Base-by-base conservation (phyloP, 2,113 vertebrate species). In the Boulengeromyrus knoepffleri region DNA sequence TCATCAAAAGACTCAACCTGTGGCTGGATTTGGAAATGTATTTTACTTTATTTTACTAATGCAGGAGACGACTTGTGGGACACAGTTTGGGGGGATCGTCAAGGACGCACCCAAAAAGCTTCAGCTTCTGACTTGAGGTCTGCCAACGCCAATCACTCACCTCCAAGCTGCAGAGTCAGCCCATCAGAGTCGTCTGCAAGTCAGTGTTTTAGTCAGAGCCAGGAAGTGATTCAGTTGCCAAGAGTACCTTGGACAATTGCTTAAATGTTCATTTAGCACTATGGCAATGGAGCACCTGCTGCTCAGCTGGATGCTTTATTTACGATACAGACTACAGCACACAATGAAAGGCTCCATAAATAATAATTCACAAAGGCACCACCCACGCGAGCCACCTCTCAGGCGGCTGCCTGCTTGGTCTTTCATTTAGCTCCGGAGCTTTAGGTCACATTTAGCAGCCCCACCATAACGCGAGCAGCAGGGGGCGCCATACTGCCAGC, bases 211-310 rank as follows among this genome's bases (percentile, higher is more conserved):
- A 58, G 77, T 85, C 89, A 56, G 74, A 46, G 50, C 45, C 77
- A 89, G 89, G 21, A 39, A 84, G 89, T 62, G 89, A 85, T 85
- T 89, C 89, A 85, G 52, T 56, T 52, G 36, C 77, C 89, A 85
- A 58, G 77, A 46, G 50, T 47, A 50, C 5, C 6, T 84, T 46
- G 21, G 45, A 53, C 36, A 84, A 49, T 13, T 31, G 47, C 12
- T 83, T 83, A 31, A 49, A 89, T 83, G n/a, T 89, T 89, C 7
- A 52, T 52, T 80, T 39, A 15, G 62, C 24, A 36, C 31, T 39
- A 50, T 27, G 6, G 36, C 24, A 31, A 89, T 12, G 19, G 15
- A 66, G 15, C 62, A 77, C 21, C 74, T 49, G 12, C 50, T 88
- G 31, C 86, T 89, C 24, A 50, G 24, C 15, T 84, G 24, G 50